phyloP scores from a whole-genome alignment of 1,140 invertebrate genomes.

The Listronotus oregonensis region DNA sequence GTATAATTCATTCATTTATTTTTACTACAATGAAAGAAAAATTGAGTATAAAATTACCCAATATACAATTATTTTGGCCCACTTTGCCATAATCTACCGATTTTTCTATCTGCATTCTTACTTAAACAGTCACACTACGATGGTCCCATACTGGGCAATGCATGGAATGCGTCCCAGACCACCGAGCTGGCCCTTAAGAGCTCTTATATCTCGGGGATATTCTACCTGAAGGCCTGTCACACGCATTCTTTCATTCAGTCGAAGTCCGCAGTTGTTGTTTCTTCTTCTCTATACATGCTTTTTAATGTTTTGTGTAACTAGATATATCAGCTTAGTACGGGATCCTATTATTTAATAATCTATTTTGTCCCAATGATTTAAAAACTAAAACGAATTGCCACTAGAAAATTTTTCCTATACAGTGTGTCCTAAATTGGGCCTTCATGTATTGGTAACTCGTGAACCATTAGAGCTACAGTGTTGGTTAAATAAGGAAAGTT shows the following conservation, averaged over 20 bases:
- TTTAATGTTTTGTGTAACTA: slow-evolving; percentile 26
- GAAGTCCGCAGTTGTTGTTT: slow-evolving; percentile 14
- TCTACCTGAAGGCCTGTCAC: slow-evolving; percentile 33
- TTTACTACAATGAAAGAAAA: too few relatives aligned
- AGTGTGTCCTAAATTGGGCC: too few relatives aligned
- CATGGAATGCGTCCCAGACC: slow-evolving; percentile 34
- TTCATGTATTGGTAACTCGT: too few relatives aligned
- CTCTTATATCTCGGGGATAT: slow-evolving; percentile 24
- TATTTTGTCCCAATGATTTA: too few relatives aligned
- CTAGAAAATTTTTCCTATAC: too few relatives aligned
- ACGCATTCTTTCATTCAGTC: slow-evolving; percentile 30
- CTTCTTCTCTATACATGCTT: slow-evolving; percentile 18
- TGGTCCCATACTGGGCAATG: slow-evolving; percentile 28
- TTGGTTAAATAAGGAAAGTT: too few relatives aligned
- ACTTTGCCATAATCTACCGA: too few relatives aligned
- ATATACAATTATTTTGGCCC: too few relatives aligned
- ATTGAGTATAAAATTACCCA: too few relatives aligned
- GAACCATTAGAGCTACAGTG: too few relatives aligned
- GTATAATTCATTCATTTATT: too few relatives aligned
- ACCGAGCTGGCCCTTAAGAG: slow-evolving; percentile 25
- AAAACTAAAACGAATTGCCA: too few relatives aligned
- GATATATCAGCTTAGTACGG: slow-evolving; percentile 12
- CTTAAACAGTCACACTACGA: slow-evolving; percentile 6
- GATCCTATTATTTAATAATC: neutral
- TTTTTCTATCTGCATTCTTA: neutral